These are phyloP conservation scores for Thomomys bottae DNA, from an alignment of 2,113 vertebrate species.

Conservation along the genomic window DNA sequence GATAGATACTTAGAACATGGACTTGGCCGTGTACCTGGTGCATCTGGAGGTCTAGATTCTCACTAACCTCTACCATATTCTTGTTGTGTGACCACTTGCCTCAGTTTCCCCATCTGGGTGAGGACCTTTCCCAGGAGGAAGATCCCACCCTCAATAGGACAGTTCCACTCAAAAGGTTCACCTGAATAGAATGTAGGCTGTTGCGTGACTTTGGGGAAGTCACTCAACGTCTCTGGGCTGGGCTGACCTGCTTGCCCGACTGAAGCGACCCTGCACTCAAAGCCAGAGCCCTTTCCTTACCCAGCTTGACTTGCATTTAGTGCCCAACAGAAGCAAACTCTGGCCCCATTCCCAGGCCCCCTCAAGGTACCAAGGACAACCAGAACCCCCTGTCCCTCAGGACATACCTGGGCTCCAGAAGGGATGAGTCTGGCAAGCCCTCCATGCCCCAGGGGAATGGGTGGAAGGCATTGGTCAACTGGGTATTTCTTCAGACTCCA, in stretches of 20 bases:
- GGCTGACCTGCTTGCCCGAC: not conserved
- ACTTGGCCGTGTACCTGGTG: not conserved
- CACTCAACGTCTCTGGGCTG: slow-evolving; percentile 5
- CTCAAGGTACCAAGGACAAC: not conserved
- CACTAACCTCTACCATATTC: not conserved
- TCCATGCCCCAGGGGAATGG: fast-evolving
- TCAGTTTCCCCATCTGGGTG: not conserved
- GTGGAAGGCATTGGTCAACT: not conserved
- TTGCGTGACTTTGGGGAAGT: not conserved
- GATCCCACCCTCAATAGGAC: not conserved
- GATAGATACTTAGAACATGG: not conserved
- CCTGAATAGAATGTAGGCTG: not conserved
- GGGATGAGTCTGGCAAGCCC: not conserved
- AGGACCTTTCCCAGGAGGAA: not conserved
- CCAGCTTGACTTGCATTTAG: not conserved
- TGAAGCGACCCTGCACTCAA: not conserved
- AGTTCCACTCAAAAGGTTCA: not conserved
- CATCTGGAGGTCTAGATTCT: not conserved
- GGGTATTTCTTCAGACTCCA: not conserved
- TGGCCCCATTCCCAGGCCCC: no score
- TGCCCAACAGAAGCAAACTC: not conserved
- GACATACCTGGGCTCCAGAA: not conserved
- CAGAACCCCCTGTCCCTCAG: not conserved
- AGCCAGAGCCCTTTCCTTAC: not conserved
- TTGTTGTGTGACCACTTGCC: not conserved